Percentiles rank a stretch among this genome's conserved stretches.
These are phyloP conservation scores for Lasioglossum calceatum DNA, from an alignment of 2,888 invertebrate species.

Conservation along the genomic window DNA sequence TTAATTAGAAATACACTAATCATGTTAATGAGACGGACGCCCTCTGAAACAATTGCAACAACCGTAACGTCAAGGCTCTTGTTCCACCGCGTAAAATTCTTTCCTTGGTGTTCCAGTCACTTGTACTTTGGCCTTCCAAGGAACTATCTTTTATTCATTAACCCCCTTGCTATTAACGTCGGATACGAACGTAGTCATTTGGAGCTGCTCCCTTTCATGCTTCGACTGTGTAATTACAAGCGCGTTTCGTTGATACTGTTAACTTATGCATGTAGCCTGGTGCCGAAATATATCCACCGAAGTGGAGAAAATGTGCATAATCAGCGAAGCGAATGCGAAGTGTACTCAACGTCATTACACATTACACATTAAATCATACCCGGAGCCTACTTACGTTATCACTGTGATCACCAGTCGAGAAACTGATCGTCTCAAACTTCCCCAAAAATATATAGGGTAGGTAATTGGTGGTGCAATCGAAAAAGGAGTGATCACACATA, in stretches of 20 bases:
- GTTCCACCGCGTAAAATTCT: neutral
- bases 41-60: neutral
- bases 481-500: neutral
- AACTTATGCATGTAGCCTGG: conserved; percentile 23
- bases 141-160: conserved; percentile 57
- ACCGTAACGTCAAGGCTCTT: neutral
- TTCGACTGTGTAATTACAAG: conserved; percentile 37
- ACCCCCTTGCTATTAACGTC: conserved; percentile 26
- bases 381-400: neutral
- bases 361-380: neutral
- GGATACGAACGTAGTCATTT: conserved; percentile 40
- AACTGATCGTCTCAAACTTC: neutral
- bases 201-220: conserved; percentile 35
- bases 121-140: conserved; percentile 33
- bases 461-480: too few relatives aligned
- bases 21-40: too few relatives aligned
- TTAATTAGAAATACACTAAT: neutral
- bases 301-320: neutral
- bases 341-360: too few relatives aligned
- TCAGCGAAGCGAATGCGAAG: neutral
- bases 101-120: conserved; percentile 23
- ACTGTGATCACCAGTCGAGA: neutral
- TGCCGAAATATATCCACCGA: neutral
- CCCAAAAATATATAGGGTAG: neutral
- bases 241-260: conserved; percentile 30